phyloP scores from a whole-genome alignment of 2,888 invertebrate species.

The Drosophila macrospina region DNA sequence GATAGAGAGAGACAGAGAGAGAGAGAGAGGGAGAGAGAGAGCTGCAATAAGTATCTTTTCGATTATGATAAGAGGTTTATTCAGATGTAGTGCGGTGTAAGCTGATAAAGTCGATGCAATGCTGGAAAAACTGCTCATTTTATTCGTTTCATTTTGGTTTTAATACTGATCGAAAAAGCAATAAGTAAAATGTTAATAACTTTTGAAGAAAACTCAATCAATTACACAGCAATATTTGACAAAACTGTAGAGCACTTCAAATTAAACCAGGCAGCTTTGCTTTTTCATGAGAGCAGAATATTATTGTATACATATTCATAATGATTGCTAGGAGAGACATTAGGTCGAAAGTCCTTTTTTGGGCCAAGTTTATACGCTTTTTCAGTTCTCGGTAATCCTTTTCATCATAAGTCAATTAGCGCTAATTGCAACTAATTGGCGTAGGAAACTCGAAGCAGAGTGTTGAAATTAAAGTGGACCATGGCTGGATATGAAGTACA shows the following conservation, averaged over 20 bases:
- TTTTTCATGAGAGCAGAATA: not conserved
- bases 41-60: not conserved
- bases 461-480: constrained; percentile 21
- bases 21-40: too few species aligned
- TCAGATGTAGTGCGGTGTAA: not conserved
- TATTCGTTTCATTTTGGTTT: not conserved
- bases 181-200: too few species aligned
- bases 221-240: not conserved
- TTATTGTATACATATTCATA: not conserved
- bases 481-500: constrained; percentile 1
- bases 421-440: constrained; percentile 64
- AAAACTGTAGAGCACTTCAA: not conserved
- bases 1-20: too few species aligned
- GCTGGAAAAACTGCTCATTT: not conserved
- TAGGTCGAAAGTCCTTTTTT: not conserved
- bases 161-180: not conserved
- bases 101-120: not conserved
- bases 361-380: not conserved
- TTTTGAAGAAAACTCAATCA: not conserved
- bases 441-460: constrained; percentile 28
- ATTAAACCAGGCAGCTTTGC: not conserved
- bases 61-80: constrained; percentile 14
- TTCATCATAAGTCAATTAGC: constrained; percentile 61
- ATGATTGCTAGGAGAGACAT: not conserved
- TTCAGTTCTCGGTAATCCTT: constrained; percentile 27